A percentile compares a stretch with the other conserved stretches of the same genome.
phyloP scores from a whole-genome alignment of 2,888 invertebrate genomes.

The Eristalis tenax region DNA sequence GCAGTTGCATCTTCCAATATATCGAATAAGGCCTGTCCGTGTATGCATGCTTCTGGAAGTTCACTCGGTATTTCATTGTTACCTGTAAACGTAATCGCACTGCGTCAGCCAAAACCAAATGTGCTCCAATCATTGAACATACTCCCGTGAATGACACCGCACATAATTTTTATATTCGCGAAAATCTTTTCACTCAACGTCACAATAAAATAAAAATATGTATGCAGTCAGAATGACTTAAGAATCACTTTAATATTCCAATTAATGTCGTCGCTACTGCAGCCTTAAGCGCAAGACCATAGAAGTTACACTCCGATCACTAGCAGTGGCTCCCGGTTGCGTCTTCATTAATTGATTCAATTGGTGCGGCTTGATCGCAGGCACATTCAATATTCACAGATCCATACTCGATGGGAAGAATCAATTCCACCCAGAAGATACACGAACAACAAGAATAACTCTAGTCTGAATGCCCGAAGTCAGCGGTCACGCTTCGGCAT shows the following conservation, averaged over 20 bases:
- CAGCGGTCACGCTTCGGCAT: conserved; percentile 8
- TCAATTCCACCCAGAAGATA: neutral
- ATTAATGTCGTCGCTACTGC: neutral
- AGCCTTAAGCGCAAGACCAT: neutral
- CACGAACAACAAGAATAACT: neutral
- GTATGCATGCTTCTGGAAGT: neutral
- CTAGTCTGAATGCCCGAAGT: neutral
- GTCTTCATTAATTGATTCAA: neutral
- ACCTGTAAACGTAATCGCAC: neutral
- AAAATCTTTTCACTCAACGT: no score
- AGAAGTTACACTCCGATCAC: neutral
- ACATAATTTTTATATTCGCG: neutral
- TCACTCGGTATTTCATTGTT: neutral
- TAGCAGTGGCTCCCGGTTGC: neutral
- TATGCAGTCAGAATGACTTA: neutral
- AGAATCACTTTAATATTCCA: neutral
- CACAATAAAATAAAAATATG: no score
- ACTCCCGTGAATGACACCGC: neutral
- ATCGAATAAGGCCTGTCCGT: neutral
- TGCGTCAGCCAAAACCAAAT: neutral
- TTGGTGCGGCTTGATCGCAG: neutral
- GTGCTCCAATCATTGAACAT: no score
- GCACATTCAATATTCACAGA: neutral
- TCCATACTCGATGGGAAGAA: neutral
- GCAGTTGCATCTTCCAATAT: neutral